Evolutionary conservation across 2,113 vertebrate species (phyloP).

Genomic region (Martes martes): DNA sequence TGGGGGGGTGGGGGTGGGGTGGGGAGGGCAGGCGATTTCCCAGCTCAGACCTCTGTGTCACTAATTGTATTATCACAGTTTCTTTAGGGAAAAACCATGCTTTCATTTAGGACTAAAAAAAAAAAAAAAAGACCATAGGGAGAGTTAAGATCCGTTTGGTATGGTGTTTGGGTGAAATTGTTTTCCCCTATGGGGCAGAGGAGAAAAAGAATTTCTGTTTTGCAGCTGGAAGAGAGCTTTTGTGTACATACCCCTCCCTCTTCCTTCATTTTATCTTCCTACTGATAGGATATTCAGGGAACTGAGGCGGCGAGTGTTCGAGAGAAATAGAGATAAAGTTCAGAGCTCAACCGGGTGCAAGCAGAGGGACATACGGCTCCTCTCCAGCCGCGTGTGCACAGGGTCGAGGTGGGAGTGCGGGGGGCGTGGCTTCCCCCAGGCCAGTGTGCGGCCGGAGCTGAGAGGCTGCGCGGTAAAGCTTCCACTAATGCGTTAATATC

Average conservation of each 20-base stretch:
- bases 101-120: slow-evolving; percentile 44
- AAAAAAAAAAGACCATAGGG: not conserved
- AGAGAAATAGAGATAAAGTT: not conserved
- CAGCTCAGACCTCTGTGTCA: fast-evolving
- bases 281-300: slow-evolving; percentile 28
- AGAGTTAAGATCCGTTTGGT: not conserved
- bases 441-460: not conserved
- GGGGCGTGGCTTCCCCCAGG: not conserved
- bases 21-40: not conserved
- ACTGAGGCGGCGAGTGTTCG: not conserved
- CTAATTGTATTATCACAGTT: slow-evolving; percentile 63
- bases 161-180: not conserved
- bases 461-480: not conserved
- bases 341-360: not conserved
- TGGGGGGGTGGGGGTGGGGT: slow-evolving; percentile 30
- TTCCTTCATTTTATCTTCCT: slow-evolving; percentile 27
- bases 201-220: slow-evolving; percentile 33
- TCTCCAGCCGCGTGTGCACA: not conserved
- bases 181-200: not conserved
- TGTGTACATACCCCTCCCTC: not conserved
- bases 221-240: slow-evolving; percentile 46
- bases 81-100: slow-evolving; percentile 48
- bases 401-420: not conserved
- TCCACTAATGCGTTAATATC: not conserved
- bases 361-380: not conserved